phyloP scores from a whole-genome alignment of 2,888 invertebrate species.

The Apodemia zela region DNA sequence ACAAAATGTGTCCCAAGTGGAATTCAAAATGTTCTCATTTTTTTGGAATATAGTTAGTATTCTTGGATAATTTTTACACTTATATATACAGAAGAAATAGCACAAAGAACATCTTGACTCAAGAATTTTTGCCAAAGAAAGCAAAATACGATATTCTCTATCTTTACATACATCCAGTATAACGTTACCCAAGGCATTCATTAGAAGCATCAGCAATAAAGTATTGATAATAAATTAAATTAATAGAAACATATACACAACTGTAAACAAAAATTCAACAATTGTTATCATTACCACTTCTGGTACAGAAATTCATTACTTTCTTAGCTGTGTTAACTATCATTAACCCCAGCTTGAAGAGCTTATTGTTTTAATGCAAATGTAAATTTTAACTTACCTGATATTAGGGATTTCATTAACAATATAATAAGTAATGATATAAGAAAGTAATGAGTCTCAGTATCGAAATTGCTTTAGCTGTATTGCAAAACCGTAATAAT shows the following conservation, averaged over 20 bases:
- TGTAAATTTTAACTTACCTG: not conserved
- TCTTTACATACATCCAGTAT: constrained; percentile 5
- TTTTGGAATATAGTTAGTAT: not conserved
- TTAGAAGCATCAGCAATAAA: constrained; percentile 1
- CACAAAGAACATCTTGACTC: not conserved
- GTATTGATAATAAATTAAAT: not conserved
- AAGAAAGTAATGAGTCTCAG: constrained; percentile 5
- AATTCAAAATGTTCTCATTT: not conserved
- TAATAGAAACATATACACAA: not conserved
- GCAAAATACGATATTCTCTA: not conserved
- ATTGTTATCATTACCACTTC: not conserved
- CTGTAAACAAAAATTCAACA: not conserved
- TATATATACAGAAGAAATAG: not conserved
- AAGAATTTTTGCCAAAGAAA: not conserved
- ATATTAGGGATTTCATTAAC: not conserved
- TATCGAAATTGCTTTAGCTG: constrained; percentile 15
- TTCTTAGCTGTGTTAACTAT: not conserved
- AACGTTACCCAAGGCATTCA: not conserved
- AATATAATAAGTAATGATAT: not conserved
- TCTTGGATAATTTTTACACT: not conserved
- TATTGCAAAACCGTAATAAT: constrained; percentile 20
- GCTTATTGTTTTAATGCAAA: not conserved
- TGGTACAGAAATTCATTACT: not conserved
- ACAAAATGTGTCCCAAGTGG: too few relatives aligned
- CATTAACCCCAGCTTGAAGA: not conserved